Conservation (phyloP, 1,140 invertebrate genomes). For the Mactra quadrangularis region DNA sequence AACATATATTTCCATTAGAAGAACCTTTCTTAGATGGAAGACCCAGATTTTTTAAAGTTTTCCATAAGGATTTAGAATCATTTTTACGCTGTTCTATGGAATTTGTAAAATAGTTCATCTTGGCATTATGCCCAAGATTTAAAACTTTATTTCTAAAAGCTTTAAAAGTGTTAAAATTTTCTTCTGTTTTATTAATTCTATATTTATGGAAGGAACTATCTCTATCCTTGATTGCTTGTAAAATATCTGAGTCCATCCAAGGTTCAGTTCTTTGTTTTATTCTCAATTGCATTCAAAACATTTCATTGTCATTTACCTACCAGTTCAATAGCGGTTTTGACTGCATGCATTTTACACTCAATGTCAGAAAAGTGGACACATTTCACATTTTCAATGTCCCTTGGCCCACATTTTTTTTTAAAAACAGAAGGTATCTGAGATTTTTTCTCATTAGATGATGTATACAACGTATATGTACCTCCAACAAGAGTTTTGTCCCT, state of each 20-base stretch:
- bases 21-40: neutral
- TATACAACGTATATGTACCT: too few species aligned
- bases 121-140: conserved; percentile 19
- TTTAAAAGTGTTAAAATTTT: conserved; percentile 34
- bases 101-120: conserved; percentile 9
- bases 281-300: conserved; percentile 19
- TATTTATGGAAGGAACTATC: conserved; percentile 20
- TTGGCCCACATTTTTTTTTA: too few species aligned
- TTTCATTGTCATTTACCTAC: too few species aligned
- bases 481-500: too few species aligned
- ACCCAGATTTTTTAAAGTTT: conserved; percentile 39
- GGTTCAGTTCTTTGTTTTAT: too few species aligned
- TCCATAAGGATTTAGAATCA: conserved; percentile 35
- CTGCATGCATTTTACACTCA: too few species aligned
- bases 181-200: conserved; percentile 1
- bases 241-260: conserved; percentile 36
- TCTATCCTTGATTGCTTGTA: conserved; percentile 38
- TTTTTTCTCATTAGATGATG: too few species aligned
- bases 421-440: too few species aligned
- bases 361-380: too few species aligned
- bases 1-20: conserved; percentile 20
- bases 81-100: conserved; percentile 23
- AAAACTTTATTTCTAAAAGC: conserved; percentile 30
- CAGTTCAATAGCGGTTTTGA: too few species aligned
- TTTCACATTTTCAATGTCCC: too few species aligned